Evolutionary conservation across 2,797 vertebrate genomes (phyloP), one percentile per base, ranked within the genome.

Genomic region (Momotus momota): DNA sequence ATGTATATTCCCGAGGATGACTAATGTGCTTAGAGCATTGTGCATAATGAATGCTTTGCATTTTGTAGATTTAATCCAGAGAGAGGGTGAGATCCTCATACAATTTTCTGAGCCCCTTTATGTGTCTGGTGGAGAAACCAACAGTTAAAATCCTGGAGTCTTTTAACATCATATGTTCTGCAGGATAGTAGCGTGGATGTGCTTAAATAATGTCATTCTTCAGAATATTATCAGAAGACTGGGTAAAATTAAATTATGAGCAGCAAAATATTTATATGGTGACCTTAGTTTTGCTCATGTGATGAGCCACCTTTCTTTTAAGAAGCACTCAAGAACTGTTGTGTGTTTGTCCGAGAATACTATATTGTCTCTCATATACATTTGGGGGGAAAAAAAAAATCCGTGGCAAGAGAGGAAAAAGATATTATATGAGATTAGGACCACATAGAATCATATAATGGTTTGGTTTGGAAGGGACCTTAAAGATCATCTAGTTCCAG

Each of bases 21-120:
- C 41, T 70, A 17, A 88, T 60, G 51, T 84, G 41, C 74, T 86
- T 92, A 49, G 83, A 87, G 64, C 38, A 27, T 67, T 46, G 45
- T 33, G 51, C 27, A 14, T 82, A 64, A 75, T n/a, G 20, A 89
- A 9, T 51, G 27, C 52, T 86, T 93, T 64, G 29, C 23, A 9
- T 55, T 88, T 55, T 65, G 16, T 20, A 25, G 67, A 10, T 87
- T 67, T 89, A 57, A 65, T 82, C 55, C 81, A 40, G 49, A 27
- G 41, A 49, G 27, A 15, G 73, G 23, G 16, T 17, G 14, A 60
- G 40, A 70, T 73, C 20, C 18, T 77, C 0, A 0, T 14, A 15
- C 10, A 33, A 2, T 69, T 86, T 75, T 41, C 61, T 45, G 41
- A 89, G 25, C 1, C 14, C 21, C 18, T 29, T 45, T 13, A 35